Base-by-base conservation (phyloP, 1,140 invertebrate species). In the Liolophura sinensis region DNA sequence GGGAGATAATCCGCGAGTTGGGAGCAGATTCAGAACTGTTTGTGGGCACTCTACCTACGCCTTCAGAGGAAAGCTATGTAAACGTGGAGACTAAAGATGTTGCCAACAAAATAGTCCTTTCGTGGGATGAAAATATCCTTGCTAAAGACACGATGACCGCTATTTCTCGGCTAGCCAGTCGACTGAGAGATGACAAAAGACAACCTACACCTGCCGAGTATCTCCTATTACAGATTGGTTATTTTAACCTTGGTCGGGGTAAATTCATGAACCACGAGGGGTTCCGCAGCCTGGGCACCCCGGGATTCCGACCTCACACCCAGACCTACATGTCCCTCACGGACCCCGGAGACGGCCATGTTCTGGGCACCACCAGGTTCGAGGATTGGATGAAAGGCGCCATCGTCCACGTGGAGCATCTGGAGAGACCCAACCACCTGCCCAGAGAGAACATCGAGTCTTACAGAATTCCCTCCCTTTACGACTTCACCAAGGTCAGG, bases 281-380 rank as follows among this genome's bases (percentile, higher is more conserved):
- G 15, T 46, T 62, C 16, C 60, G 66, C 16, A 49, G 67, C 16
- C 60, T 74, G 27, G 75, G 75, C 6, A 70, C 75, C 25, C 73
- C 75, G 5, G 75, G 75, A 1, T 77, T 74, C 57, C 60, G 73
- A 16, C 73, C 73, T 1, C 62, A 74, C 49, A 70, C 73, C 18
- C 75, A 77, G 62, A 77, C 75, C 15, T 76, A 76, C 61, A 72
- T 76, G 74, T 76, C 74, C 25, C 56, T 76, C 12, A 76, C 74
- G n/a, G 72, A 76, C 58, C 74, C 74, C 4, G 74, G 74, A 7
- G 74, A 76, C 20, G 72, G 74, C 16, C 74, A 77, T 55, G 68
- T 74, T 18, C 62, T 74, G 57, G 75, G 75, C 0, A 77, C 75
- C 5, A 77, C 75, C 7, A 63, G 75, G 14, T 74, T 71, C 48